A percentile compares a stretch with the other conserved stretches of the same genome.
Conservation (phyloP, 2,797 vertebrate genomes). For the Vultur gryphus region DNA sequence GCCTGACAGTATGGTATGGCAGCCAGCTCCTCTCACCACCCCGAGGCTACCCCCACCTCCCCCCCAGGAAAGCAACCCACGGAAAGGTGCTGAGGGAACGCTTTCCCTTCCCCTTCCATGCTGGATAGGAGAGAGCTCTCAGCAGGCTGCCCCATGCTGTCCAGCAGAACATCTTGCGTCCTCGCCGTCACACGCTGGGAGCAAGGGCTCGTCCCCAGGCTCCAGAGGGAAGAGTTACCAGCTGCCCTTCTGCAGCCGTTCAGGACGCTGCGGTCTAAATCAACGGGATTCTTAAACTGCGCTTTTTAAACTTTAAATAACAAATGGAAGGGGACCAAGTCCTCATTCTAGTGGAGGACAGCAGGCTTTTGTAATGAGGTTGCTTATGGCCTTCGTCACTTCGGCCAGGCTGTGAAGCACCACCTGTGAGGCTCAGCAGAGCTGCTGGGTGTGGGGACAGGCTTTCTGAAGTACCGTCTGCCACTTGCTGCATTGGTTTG, state of each 20-base stretch:
- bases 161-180: not conserved
- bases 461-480: not conserved
- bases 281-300: not conserved
- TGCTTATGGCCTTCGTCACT: not conserved
- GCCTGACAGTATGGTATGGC: not conserved
- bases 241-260: not conserved
- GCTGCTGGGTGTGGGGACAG: not conserved
- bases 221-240: not conserved
- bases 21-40: not conserved
- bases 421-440: not conserved
- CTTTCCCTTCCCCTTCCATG: not conserved
- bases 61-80: not conserved
- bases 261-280: not conserved
- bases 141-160: not conserved
- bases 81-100: not conserved
- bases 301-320: not conserved
- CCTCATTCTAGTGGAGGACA: not conserved
- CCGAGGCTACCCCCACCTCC: not conserved
- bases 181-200: fast-evolving
- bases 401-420: not conserved
- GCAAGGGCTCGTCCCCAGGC: not conserved
- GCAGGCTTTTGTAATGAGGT: not conserved
- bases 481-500: not conserved
- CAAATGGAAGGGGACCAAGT: not conserved
- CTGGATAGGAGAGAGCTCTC: not conserved